These are phyloP conservation scores for Nomada lathburiana DNA, from an alignment of 2,888 invertebrate genomes.

Conservation along the genomic window DNA sequence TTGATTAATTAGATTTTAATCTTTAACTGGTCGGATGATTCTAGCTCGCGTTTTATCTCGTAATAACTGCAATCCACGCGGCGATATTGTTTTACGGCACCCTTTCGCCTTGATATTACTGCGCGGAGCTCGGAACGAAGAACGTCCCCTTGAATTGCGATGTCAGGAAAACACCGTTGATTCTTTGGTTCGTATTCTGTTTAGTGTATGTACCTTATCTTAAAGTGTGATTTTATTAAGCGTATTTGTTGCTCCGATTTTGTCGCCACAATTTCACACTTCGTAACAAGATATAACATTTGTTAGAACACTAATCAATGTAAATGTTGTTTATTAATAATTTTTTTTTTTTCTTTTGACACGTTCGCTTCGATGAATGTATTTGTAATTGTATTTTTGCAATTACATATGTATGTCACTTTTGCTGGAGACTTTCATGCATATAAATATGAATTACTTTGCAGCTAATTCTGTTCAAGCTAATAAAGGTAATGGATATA, in stretches of 20 bases:
- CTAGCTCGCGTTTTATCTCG: constrained; percentile 42
- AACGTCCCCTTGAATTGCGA: constrained; percentile 22
- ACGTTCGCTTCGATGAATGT: too few relatives aligned
- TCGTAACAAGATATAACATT: too few relatives aligned
- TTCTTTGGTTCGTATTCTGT: constrained; percentile 35
- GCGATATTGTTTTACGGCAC: constrained; percentile 56
- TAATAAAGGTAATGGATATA: too few relatives aligned
- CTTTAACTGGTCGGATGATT: constrained; percentile 63
- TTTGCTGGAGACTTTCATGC: too few relatives aligned
- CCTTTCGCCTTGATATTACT: constrained; percentile 39
- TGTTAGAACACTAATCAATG: too few relatives aligned
- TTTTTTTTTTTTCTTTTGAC: too few relatives aligned
- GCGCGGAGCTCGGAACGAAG: neutral
- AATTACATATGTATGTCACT: too few relatives aligned
- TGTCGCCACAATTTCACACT: neutral
- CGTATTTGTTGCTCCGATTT: neutral
- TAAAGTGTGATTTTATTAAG: constrained; percentile 27
- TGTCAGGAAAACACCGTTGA: constrained; percentile 20
- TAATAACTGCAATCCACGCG: constrained; percentile 61
- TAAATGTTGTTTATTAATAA: too few relatives aligned
- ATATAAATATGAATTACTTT: too few relatives aligned
- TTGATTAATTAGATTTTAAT: constrained; percentile 73
- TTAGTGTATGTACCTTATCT: constrained; percentile 24
- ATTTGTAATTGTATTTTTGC: too few relatives aligned
- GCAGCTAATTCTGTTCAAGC: too few relatives aligned